These are phyloP conservation scores for Coenobita brevimanus DNA, from an alignment of 1,140 invertebrate species.

Conservation along the genomic window DNA sequence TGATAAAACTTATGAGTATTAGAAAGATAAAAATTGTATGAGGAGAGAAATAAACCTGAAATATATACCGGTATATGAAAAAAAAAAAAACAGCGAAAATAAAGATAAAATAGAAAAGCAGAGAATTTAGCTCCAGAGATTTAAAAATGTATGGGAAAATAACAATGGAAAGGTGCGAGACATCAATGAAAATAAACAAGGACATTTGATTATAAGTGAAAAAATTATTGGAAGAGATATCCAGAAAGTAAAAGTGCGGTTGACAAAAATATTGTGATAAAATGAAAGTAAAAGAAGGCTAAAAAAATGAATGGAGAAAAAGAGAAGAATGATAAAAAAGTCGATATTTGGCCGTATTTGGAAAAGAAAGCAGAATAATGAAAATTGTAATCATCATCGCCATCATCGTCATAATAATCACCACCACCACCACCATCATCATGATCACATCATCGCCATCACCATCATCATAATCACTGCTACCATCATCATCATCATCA, in stretches of 20 bases:
- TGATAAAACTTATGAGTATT: too few relatives aligned
- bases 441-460: too few relatives aligned
- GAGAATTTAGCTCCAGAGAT: not conserved
- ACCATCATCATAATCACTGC: too few relatives aligned
- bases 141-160: too few relatives aligned
- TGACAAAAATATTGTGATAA: not conserved
- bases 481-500: not conserved
- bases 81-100: not conserved
- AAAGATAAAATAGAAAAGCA: not conserved
- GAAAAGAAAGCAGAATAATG: not conserved
- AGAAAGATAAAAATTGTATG: too few relatives aligned
- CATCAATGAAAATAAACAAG: too few relatives aligned
- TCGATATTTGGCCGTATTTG: not conserved
- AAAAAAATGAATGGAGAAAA: not conserved
- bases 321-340: not conserved
- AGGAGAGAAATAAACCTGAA: not conserved
- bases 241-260: not conserved
- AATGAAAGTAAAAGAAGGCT: too few relatives aligned
- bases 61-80: not conserved
- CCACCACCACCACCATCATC: too few relatives aligned
- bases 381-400: too few relatives aligned
- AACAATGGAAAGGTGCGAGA: too few relatives aligned
- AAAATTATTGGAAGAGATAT: not conserved
- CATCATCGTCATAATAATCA: too few relatives aligned
- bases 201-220: not conserved